Base-by-base conservation (phyloP, 2,113 vertebrate species). In the Pavo muticus region DNA sequence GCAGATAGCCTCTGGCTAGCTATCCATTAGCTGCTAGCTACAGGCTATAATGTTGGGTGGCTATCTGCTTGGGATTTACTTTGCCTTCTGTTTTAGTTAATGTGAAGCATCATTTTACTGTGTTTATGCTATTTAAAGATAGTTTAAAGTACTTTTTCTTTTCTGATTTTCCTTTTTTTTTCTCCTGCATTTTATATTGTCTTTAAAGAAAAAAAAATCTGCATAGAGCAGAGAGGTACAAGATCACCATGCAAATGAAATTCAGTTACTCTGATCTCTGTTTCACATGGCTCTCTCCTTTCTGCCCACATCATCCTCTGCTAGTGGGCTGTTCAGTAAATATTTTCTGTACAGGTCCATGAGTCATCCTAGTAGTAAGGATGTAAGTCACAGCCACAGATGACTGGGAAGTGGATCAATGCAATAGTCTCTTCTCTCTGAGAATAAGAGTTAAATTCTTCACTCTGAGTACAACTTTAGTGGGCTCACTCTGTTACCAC, bases 321-420 rank as follows among this genome's bases (percentile, higher is more conserved):
- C 60, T 94, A 82, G 48, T 74, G 93, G 56, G 42, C 50, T 84
- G 60, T 77, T 91, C 7, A 0, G 91, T 90, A 96, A 96, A 95
- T 94, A 95, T 94, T 97, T 95, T 92, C 60, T 90, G 79, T 83
- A 35, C 72, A 93, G 60, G 56, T 90, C 72, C 52, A 24, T 85
- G 82, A 91, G 87, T 93, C 84, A 91, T 91, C 42, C 1, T 10
- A 1, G 0, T 61, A 89, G 78, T 63, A 94, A 88, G 37, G 0
- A 61, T 87, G 78, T 56, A 94, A 90, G 37, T 64, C 56, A 75
- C 23, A 90, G 47, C 24, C 60, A 86, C 71, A 92, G 59, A 92
- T 88, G 90, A 85, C 27, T 94, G 50, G 68, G 32, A 91, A 74
- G 14, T 80, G 39, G 82, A 69, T 89, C 89, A 95, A 40, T 76